Conservation (phyloP, 2,797 vertebrate genomes). For the Serranus cabrilla region DNA sequence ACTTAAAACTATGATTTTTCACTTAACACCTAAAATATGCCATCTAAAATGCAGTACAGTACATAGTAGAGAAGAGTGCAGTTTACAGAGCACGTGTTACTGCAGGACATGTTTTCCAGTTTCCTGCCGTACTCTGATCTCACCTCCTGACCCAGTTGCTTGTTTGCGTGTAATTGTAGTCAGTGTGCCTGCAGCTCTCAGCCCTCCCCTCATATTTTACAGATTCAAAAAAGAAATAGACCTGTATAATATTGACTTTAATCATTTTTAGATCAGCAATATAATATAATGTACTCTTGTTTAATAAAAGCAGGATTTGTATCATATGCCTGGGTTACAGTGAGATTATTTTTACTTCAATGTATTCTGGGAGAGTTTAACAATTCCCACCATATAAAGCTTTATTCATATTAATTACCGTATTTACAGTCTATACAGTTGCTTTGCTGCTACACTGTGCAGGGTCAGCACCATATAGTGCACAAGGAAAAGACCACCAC, state of each 20-base stretch:
- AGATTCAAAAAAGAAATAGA: not conserved
- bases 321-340: slow-evolving; percentile 6
- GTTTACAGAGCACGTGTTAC: not conserved
- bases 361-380: not conserved
- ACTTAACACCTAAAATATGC: not conserved
- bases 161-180: not conserved
- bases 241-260: not conserved
- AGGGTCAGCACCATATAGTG: slow-evolving; percentile 12
- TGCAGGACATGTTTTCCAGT: not conserved
- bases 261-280: not conserved
- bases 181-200: not conserved
- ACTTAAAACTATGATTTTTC: not conserved
- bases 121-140: not conserved
- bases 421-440: slow-evolving; percentile 9
- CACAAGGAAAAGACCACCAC: slow-evolving; percentile 28
- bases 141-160: not conserved
- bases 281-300: not conserved
- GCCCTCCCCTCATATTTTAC: not conserved
- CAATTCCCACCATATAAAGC: not conserved
- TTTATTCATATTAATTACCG: slow-evolving; percentile 4
- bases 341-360: not conserved
- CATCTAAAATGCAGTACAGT: not conserved
- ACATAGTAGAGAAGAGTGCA: not conserved
- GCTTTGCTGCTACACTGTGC: not conserved
- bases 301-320: not conserved